Percentiles rank a stretch among this genome's conserved stretches.
phyloP scores from a whole-genome alignment of 1,140 invertebrate species.

The Drosophila seguyi region DNA sequence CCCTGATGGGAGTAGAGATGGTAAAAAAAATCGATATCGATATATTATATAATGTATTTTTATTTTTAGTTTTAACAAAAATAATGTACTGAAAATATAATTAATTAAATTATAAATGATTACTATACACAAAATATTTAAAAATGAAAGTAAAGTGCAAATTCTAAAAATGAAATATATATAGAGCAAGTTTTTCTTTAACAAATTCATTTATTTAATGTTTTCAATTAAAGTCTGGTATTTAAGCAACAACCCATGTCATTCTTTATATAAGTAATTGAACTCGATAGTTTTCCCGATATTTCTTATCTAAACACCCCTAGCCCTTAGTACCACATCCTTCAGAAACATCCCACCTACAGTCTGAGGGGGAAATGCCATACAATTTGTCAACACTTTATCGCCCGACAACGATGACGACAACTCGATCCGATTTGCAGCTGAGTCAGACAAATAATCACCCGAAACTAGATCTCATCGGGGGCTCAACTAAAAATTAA shows the following conservation, averaged over 20 bases:
- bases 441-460: constrained; percentile 55
- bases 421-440: constrained; percentile 41
- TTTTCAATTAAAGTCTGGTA: too few species aligned
- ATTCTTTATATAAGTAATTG: neutral
- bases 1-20: constrained; percentile 2
- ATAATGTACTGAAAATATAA: too few species aligned
- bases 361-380: constrained; percentile 16
- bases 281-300: neutral
- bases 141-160: too few species aligned
- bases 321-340: neutral
- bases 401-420: constrained; percentile 43
- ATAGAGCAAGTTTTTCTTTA: too few species aligned
- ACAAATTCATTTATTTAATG: too few species aligned
- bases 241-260: too few species aligned
- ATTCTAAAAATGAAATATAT: too few species aligned
- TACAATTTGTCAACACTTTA: constrained; percentile 64
- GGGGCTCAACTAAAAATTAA: constrained; percentile 60
- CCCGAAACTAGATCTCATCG: constrained; percentile 31
- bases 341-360: neutral
- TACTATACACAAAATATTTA: neutral
- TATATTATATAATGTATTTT: neutral
- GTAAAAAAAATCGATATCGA: neutral
- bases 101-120: neutral
- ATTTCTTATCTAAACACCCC: too few species aligned
- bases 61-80: too few species aligned